Base-by-base conservation (phyloP, 2,888 invertebrate species). In the Ferrisia virgata region DNA sequence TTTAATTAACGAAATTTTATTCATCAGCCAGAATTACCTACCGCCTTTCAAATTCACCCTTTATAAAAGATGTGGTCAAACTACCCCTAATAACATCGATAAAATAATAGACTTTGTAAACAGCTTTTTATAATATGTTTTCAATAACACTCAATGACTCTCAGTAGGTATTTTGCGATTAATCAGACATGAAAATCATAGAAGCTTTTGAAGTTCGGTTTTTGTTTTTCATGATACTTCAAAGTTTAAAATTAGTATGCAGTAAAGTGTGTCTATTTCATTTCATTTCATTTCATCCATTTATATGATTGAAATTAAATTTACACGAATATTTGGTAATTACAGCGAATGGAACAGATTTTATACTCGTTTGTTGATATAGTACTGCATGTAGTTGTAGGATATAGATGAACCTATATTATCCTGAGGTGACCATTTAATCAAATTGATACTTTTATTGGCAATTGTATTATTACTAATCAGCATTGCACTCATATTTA, bases 1-100 rank as follows among this genome's bases (percentile, higher is more conserved):
- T 43, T 83, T 72, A 83, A 72, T 83, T 72, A 83, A 72, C 72
- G 33, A 83, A 83, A 83, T 76, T 83, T 76, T 83, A 83, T 83
- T 83, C 83, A 83, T 28, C 76, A 47, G 43, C 69, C 69, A 18
- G 69, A 47, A 43, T 43, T 40, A 64, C 40, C 83, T 83, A 76
- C 83, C 43, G 40, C 83, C 39, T 43, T 31, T 72, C 28, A 76
- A 47, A 83, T 76, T 40, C 83, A 36, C 72, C 72, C 83, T 83
- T 83, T 83, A 47, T 40, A 83, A 83, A 83, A 31, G 83, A 83
- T 69, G 83, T 83, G 83, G 83, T 83, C 83, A 83, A 83, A 83
- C 83, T 83, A 76, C 83, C 83, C 83, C 72, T 83, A 83, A 83
- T 83, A 83, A 83, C 76, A 83, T 83, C 83, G 76, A 83, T 83